Evolutionary conservation across 2,113 vertebrate species (phyloP), one percentile per base, ranked within the genome.

Genomic region (Nannobrachium achirus): DNA sequence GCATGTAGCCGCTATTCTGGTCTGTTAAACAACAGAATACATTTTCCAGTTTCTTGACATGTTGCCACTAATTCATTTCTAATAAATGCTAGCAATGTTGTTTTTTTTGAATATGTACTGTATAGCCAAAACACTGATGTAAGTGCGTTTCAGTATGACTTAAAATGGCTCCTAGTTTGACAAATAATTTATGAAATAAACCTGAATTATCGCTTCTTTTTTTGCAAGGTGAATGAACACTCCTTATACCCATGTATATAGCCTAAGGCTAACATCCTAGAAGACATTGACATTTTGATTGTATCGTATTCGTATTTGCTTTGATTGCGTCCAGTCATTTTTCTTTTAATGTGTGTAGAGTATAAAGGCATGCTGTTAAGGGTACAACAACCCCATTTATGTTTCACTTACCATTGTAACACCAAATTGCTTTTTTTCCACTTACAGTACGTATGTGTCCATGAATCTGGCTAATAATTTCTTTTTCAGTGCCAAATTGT

Each of bases 251-350:
- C 55, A 51, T 63, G 25, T 60, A 40, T 11, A 63, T n/a, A 18
- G 69, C 48, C 55, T 45, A 49, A 33, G 51, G 25, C 78, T 66
- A 55, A 78, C 58, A 45, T 46, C 51, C 50, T 80, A 15, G 56
- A 16, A 46, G 83, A 85, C 42, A 13, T 59, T 42, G 40, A 60
- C 88, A 49, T 85, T 33, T 71, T 86, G 83, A 87, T 87, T 89
- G 83, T 86, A 87, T 53, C 76, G 75, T 65, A 57, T 86, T 73
- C 73, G 58, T 73, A 38, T 79, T 67, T 7, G 0, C 65, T 71
- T 59, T 45, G 33, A 58, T 48, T 69, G 52, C 66, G 15, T 50
- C 64, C 58, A 7, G 1, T 58, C 7, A 41, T 41, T 60, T 25
- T 44, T 60, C 16, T 14, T 38, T 25, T 33, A 1, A 13, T 38